These are phyloP conservation scores for Rattus rattus DNA, from an alignment of 2,113 vertebrate species.

Conservation along the genomic window DNA sequence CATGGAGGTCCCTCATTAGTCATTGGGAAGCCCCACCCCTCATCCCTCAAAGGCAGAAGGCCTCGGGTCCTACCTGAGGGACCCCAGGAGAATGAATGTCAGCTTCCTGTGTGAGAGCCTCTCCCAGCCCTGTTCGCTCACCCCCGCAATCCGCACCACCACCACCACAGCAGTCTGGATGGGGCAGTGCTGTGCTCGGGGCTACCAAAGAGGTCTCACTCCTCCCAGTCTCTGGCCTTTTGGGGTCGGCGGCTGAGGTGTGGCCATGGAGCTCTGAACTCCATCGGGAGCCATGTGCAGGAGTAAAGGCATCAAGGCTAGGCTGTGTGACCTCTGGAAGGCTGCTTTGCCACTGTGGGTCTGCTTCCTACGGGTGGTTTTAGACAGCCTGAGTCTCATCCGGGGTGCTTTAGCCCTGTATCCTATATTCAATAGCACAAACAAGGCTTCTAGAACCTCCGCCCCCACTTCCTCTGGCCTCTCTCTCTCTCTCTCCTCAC, in stretches of 20 bases:
- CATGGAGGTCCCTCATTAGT: fast-evolving
- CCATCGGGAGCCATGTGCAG: background rate
- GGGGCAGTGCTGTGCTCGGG: too few species aligned
- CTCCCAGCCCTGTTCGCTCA: background rate
- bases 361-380: background rate
- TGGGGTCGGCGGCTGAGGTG: background rate
- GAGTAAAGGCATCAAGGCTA: background rate
- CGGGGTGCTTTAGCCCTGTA: background rate
- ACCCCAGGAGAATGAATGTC: background rate
- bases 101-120: background rate
- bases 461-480: background rate
- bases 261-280: background rate
- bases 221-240: background rate
- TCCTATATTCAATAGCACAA: background rate
- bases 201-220: background rate
- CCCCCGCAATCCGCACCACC: too few species aligned
- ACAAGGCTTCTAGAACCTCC: background rate
- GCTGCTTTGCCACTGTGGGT: background rate
- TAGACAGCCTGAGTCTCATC: background rate
- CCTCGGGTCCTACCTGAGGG: background rate
- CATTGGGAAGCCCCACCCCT: background rate
- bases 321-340: background rate
- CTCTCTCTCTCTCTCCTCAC: background rate
- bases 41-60: background rate
- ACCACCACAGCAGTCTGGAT: background rate